A percentile compares a stretch with the other conserved stretches of the same genome.
Conservation (phyloP, 35 echinoderm and acorn worm species). For the Eucidaris tribuloides region DNA sequence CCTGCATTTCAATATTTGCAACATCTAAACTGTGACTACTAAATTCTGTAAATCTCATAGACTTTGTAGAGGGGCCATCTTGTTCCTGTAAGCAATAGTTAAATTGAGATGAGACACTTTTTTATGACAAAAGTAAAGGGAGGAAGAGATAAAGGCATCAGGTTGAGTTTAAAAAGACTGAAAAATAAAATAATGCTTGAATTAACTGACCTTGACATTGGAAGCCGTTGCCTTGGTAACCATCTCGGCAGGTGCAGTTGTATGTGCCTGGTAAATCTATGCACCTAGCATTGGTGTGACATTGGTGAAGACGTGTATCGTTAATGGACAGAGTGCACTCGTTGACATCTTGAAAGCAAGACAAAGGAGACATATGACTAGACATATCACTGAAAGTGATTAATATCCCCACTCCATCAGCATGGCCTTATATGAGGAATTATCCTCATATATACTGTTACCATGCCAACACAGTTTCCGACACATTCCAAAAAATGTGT, state of each 20-base stretch:
- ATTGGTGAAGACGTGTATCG: conserved; percentile 36
- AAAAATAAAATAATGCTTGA: background rate
- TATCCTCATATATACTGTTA: background rate
- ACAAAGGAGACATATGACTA: background rate
- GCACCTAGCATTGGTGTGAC: conserved; percentile 59
- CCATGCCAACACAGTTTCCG: background rate
- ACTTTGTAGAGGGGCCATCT: background rate
- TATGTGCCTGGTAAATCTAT: conserved; percentile 47
- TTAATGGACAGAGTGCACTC: conserved; percentile 45
- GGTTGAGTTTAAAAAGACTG: background rate
- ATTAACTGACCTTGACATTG: conserved; percentile 51
- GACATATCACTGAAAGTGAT: background rate
- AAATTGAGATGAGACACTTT: background rate
- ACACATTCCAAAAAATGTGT: background rate
- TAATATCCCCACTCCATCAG: background rate
- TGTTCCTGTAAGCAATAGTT: background rate
- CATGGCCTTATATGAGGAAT: background rate
- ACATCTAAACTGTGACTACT: too few relatives aligned
- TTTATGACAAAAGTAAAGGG: background rate
- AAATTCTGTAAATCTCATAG: background rate
- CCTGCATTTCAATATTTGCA: too few relatives aligned
- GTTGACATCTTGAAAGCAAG: conserved; percentile 47
- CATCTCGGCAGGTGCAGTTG: conserved; percentile 60
- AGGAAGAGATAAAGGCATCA: background rate
- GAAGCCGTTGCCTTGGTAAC: conserved; percentile 59